Base-by-base conservation (phyloP, 2,113 vertebrate species). In the Hydrolagus affinis region DNA sequence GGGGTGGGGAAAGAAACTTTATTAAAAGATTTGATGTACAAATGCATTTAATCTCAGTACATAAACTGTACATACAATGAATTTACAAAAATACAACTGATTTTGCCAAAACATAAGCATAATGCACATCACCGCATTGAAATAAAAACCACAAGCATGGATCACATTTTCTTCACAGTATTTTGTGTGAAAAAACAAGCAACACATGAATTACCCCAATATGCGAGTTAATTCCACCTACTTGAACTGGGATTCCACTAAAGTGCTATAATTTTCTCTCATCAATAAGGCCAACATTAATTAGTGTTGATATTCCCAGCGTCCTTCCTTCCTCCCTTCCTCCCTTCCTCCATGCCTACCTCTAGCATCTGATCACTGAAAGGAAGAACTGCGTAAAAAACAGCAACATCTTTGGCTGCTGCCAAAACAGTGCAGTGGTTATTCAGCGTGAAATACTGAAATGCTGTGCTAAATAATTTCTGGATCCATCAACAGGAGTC, bases 81-180 rank as follows among this genome's bases (percentile, higher is more conserved):
- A 32, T 83, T 83, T 83, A 83, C 78, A 83, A 83, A 83, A 83
- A 83, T 83, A 83, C 78, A 83, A 66, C 62, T 83, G 78, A 83
- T 83, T 83, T 83, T 60, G 78, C 78, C 64, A 30, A 28, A 83
- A 83, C 78, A 83, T 68, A 78, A 78, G 62, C 76, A 64, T 62
- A 83, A 64, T 44, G 60, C 77, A 66, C 78, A 32, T 66, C 78
- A 83, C 62, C 32, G 78, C 78, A 66, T 83, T 83, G 66, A 66
- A 44, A 44, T 44, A 44, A 66, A 83, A 66, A 32, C 23, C 66
- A 62, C 64, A 83, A 83, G 25, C 78, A 68, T 68, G 28, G 12
- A 59, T 59, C 57, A 66, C n/a, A 30, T 83, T 32, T 83, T 77
- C 56, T 66, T 83, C 66, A 66, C 76, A 78, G 25, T 32, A 44